Base-by-base conservation (phyloP, 1,140 invertebrate species). In the Panagrolaimus sp. region DNA sequence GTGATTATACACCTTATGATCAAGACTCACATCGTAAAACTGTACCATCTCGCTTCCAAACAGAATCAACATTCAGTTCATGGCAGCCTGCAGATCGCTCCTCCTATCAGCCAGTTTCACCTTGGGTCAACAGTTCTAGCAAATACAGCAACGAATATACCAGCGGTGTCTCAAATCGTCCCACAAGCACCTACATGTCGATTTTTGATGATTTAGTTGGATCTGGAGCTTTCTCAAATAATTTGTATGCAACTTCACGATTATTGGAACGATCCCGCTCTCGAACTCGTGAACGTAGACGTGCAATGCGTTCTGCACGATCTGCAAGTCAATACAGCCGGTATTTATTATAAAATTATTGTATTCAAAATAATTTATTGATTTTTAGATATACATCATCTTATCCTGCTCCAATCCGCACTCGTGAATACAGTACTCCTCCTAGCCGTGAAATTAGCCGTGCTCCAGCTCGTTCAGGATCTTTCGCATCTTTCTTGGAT, bases 81-180 rank as follows among this genome's bases (percentile, higher is more conserved):
- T 82, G 79, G 77, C 67, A 70, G 38, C 76, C 80, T 21, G 62
- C 79, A 44, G 80, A 82, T 32, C 79, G 77, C 67, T 66, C 64
- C 24, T 52, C 67, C 48, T 82, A 82, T 70, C 71, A 81, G 63
- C 71, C 79, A 26, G 77, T 80, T 48, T 81, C 76, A 12, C 80
- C 80, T n/a, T 83, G 75, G 73, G 80, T 82, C 17, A 78, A 67
- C 62, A 69, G 69, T 65, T 65, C 68, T 47, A 65, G 72, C 70
- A 83, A 83, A 44, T 81, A 83, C 65, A 58, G 69, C 9, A 81
- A 75, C 71, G 79, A 82, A 67, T 78, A 83, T 69, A 80, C 80
- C 15, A 45, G 66, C 43, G 71, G 63, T 47, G 32, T 63, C 43
- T 62, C 73, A 26, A 67, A 71, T 52, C 74, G 64, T 38, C 73